These are phyloP conservation scores for Plebejus melissa DNA, from an alignment of 2,888 invertebrate species.

Conservation along the genomic window DNA sequence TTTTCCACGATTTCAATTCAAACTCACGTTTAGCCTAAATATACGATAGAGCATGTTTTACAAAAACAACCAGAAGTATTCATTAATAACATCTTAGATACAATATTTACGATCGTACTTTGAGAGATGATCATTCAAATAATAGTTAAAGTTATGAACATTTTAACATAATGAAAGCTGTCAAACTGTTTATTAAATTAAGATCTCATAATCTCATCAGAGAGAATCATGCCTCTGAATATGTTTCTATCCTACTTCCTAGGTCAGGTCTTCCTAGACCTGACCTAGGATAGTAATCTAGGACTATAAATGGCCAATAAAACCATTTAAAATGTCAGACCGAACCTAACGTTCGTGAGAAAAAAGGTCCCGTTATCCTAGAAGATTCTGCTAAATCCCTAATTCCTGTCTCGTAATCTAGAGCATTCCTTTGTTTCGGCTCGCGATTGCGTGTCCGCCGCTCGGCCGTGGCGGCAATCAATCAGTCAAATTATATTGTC, in stretches of 20 bases:
- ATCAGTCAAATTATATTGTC: conserved; percentile 77
- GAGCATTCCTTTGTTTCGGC: conserved; percentile 34
- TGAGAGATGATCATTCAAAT: too few relatives aligned
- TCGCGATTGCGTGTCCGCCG: conserved; percentile 42
- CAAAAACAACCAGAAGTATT: too few relatives aligned
- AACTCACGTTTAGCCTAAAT: background rate
- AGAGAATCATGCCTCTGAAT: too few relatives aligned
- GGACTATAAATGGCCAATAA: background rate
- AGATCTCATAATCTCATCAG: too few relatives aligned
- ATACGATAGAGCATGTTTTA: background rate
- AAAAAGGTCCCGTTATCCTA: conserved; percentile 11
- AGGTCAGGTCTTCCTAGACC: background rate
- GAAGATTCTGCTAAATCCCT: conserved; percentile 2
- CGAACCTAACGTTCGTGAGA: background rate
- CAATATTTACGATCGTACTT: too few relatives aligned
- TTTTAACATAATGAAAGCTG: too few relatives aligned
- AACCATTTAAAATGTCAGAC: background rate
- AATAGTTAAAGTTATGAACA: too few relatives aligned
- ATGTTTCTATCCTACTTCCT: background rate
- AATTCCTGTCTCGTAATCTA: conserved; percentile 13
- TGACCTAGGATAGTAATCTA: background rate
- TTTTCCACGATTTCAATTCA: background rate
- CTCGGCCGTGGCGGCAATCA: conserved; percentile 52
- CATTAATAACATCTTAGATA: too few relatives aligned
- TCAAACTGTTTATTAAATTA: too few relatives aligned